Evolutionary conservation across 2,797 vertebrate genomes (phyloP), one percentile per base, ranked within the genome.

Genomic region (Acrossocheilus wenchowensis): DNA sequence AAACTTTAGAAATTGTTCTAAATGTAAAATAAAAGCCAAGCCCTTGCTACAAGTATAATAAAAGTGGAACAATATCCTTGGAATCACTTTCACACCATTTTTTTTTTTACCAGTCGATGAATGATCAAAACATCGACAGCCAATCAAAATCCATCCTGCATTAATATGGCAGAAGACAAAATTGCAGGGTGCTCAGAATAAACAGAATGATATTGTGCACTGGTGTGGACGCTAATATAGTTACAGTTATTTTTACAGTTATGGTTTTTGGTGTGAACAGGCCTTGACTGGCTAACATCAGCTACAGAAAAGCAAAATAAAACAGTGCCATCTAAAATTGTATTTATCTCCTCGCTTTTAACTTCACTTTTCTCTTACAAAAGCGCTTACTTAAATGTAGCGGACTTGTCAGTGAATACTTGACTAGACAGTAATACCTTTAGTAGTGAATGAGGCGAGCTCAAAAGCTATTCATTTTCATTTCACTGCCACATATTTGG

Each of bases 391-490:
- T 50, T n/a, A 75, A 64, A 84, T 54, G 45, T 6, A 68, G 36
- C 34, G 62, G 4, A 69, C 57, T 15, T 30, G 15, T 26, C 60
- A 26, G 45, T 39, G 8, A 77, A 78, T 43, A 52, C 34, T 41
- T 1, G 36, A 39, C 7, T 54, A 72, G 68, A 73, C 36, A 48
- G 26, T 23, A 34, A 57, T 57, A 82, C 8, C 39, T 82, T 57
- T n/a, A 41, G 43, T 17, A 21, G 74, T 54, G n/a, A 78, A 78
- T 21, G 23, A 50, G 34, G 45, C 26, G 5, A 30, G 48, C 64
- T 71, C 5, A 69, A 78, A 66, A 84, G 60, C 82, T 19, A 48
- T 84, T 77, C 7, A 26, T 39, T 43, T 85, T 43, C 14, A 77
- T 52, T 78, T 69, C 62, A 69, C 6, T 41, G 62, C n/a, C 66